Percentiles rank a stretch among this genome's conserved stretches.
These are phyloP conservation scores for Gobius niger DNA, from an alignment of 2,113 vertebrate genomes.

Conservation along the genomic window DNA sequence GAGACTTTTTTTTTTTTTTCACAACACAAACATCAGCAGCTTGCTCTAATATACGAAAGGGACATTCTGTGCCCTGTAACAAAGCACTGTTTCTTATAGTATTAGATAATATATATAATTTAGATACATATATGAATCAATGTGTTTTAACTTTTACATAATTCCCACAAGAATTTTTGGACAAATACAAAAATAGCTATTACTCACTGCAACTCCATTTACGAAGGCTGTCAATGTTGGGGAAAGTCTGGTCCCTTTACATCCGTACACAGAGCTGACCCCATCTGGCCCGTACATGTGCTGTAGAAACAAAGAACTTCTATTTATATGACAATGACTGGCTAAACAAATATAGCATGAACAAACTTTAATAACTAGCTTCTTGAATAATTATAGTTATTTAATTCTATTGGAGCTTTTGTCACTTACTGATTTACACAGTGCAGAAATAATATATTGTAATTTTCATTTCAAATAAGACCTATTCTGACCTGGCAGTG, in stretches of 20 bases:
- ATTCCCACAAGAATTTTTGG: neutral
- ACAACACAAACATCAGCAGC: neutral
- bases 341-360: too few species aligned
- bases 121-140: neutral
- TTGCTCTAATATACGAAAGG: neutral
- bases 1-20: neutral
- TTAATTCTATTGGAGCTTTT: too few species aligned
- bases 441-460: too few species aligned
- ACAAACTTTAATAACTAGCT: too few species aligned
- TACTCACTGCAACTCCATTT: slow-evolving; percentile 87
- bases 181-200: neutral
- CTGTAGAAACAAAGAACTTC: slow-evolving; percentile 55
- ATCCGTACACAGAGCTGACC: slow-evolving; percentile 83
- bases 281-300: slow-evolving; percentile 78
- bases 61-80: neutral
- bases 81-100: neutral
- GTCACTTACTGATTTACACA: too few species aligned
- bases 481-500: slow-evolving; percentile 85
- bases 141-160: slow-evolving; percentile 16
- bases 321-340: neutral
- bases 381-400: too few species aligned
- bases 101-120: too few species aligned
- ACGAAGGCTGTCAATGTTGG: slow-evolving; percentile 83
- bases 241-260: slow-evolving; percentile 74
- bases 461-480: too few species aligned